Percentiles rank a stretch among this genome's conserved stretches.
phyloP scores from a whole-genome alignment of 1,140 invertebrate species.

The Argopecten irradians region DNA sequence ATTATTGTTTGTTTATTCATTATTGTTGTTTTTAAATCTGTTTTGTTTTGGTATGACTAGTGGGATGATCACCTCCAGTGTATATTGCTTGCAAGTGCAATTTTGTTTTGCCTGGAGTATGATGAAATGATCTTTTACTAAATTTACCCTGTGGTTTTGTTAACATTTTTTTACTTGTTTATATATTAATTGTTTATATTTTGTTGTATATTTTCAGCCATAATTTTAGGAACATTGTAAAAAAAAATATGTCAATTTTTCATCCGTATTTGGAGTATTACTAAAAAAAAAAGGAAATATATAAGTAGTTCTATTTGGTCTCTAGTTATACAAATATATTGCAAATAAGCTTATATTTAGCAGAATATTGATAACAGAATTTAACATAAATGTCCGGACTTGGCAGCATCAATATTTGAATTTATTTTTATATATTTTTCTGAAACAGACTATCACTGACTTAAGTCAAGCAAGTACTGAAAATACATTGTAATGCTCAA shows the following conservation, averaged over 20 bases:
- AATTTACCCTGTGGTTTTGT: background rate
- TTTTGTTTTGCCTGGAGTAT: background rate
- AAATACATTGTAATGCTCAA: too few species aligned
- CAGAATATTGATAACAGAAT: background rate
- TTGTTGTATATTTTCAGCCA: conserved; percentile 3
- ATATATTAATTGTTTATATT: background rate
- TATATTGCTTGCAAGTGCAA: background rate
- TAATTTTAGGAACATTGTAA: background rate
- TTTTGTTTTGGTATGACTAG: background rate
- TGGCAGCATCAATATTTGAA: too few species aligned
- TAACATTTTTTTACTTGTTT: conserved; percentile 3
- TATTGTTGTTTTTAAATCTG: conserved; percentile 10
- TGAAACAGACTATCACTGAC: too few species aligned
- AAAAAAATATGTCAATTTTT: background rate
- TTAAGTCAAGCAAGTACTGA: too few species aligned
- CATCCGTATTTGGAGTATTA: background rate
- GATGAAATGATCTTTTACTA: background rate
- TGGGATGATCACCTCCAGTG: background rate
- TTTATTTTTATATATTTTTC: too few species aligned
- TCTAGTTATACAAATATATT: background rate
- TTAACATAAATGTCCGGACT: too few species aligned
- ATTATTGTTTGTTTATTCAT: background rate
- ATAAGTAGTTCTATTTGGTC: background rate
- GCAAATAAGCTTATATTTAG: background rate
- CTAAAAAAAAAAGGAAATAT: too few species aligned